A percentile compares a stretch with the other conserved stretches of the same genome.
These are phyloP conservation scores for Acrocephalus kingi DNA, from an alignment of 2,113 vertebrate genomes.

Conservation along the genomic window DNA sequence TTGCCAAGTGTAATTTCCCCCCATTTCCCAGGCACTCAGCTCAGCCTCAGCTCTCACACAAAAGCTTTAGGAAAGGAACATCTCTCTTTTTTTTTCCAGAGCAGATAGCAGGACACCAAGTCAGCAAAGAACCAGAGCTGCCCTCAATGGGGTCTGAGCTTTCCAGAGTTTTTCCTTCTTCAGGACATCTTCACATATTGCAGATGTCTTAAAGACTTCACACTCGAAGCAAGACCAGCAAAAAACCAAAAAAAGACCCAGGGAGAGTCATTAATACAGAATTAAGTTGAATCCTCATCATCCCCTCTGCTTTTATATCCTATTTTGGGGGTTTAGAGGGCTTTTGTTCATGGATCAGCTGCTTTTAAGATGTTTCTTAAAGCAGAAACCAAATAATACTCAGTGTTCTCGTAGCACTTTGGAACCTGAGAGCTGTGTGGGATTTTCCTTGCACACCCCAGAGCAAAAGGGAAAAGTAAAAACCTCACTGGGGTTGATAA, in stretches of 20 bases:
- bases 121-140: background rate
- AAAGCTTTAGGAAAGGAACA: background rate
- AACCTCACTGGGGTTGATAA: background rate
- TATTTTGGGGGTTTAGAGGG: background rate
- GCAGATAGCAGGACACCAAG: background rate
- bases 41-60: background rate
- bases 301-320: background rate
- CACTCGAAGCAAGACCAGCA: background rate
- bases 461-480: background rate
- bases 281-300: background rate
- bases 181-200: background rate
- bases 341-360: background rate
- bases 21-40: background rate
- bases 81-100: background rate
- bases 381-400: background rate
- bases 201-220: background rate
- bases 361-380: background rate
- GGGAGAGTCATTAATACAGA: background rate
- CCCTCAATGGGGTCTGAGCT: background rate
- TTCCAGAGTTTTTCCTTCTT: background rate
- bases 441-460: background rate
- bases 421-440: background rate
- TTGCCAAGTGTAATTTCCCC: background rate
- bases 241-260: background rate
- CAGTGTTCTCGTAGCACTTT: background rate